Evolutionary conservation across 2,888 invertebrate genomes (phyloP), one percentile per base, ranked within the genome.

Genomic region (Mamestra brassicae): DNA sequence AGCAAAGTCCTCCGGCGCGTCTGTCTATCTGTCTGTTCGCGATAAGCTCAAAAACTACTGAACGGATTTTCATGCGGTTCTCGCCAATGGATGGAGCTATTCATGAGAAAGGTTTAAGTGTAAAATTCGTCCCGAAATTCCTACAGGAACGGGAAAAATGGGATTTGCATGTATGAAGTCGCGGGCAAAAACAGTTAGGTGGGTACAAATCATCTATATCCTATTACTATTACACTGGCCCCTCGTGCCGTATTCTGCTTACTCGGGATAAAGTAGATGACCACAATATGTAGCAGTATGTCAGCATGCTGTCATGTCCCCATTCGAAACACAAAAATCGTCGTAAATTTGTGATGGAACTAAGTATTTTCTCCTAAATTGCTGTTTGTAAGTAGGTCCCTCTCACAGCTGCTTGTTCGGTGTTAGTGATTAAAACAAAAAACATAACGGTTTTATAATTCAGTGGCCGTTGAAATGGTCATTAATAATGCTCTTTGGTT

Each of bases 401-500:
- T 58, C 36, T 58, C 36, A 50, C 11, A 1, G 34, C n/a, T 15
- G 10, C 38, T 42, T 42, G 36, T 26, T 34, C 11, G 0, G n/a
- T 38, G 38, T 76, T 69, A 45, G 11, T 34, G 47, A 61, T 57
- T 57, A 58, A 74, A 65, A 62, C 13, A 50, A 45, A 65, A 45
- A 73, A 47, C 55, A 65, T 10, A 62, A 52, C 26, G 34, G 64
- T 42, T 62, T 45, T 65, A 66, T 69, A 79, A 60, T 64, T 6
- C 34, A 67, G 38, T 15, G 11, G 34, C 60, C 52, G 34, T 72
- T 52, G n/a, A 57, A 52, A 77, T 47, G 61, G 64, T 34, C 34
- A 74, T 83, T 74, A 83, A 79, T 83, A 74, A 83, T 81, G 69
- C 80, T 80, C 55, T 79, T 79, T 73, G 68, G 62, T 69, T 62